Conservation (phyloP, 2,797 vertebrate genomes). For the Trichosurus vulpecula region DNA sequence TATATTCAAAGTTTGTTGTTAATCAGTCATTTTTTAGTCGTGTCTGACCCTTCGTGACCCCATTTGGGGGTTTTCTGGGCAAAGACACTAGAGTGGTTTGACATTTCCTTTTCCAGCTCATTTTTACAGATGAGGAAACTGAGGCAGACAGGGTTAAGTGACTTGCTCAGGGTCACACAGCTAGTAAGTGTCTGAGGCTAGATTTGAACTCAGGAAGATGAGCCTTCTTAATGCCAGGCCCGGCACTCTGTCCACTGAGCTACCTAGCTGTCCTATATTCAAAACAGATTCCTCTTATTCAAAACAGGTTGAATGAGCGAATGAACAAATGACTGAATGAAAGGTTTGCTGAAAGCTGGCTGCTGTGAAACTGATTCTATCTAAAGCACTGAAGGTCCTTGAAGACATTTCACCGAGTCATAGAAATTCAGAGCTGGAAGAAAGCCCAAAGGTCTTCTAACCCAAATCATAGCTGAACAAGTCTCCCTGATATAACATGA, state of each 20-base stretch:
- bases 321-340: no score
- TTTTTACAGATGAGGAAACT: not conserved
- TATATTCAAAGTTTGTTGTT: not conserved
- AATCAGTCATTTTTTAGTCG: not conserved
- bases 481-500: not conserved
- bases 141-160: not conserved
- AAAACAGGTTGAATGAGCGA: not conserved
- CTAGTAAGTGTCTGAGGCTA: not conserved
- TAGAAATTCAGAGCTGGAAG: not conserved
- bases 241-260: not conserved
- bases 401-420: not conserved
- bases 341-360: not conserved
- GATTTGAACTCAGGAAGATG: not conserved
- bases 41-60: not conserved
- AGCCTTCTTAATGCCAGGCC: not conserved
- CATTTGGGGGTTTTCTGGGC: not conserved
- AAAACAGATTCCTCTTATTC: not conserved
- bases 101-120: not conserved
- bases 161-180: not conserved
- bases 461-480: not conserved
- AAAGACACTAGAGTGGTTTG: not conserved
- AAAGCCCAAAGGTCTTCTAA: not conserved
- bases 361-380: not conserved
- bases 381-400: not conserved
- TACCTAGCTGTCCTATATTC: not conserved